Conservation (phyloP, 2,797 vertebrate species). For the Cephalopachus bancanus region DNA sequence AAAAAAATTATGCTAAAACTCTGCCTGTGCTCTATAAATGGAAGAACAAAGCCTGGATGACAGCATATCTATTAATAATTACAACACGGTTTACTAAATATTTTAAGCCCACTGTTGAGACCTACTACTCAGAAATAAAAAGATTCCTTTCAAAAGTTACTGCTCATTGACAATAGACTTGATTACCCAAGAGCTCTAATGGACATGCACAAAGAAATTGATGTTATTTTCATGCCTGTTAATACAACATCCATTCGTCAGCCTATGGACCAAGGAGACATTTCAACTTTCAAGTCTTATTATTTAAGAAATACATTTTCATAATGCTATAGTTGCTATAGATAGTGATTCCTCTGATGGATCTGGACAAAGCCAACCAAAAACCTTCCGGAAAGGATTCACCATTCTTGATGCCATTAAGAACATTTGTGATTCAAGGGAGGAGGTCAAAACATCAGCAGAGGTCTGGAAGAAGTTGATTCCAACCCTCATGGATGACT, state of each 20-base stretch:
- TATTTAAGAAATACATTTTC: background rate
- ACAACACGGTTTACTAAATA: background rate
- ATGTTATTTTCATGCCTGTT: background rate
- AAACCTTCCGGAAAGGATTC: background rate
- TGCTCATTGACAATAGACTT: background rate
- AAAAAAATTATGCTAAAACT: background rate
- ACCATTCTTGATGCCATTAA: background rate
- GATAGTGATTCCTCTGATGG: background rate
- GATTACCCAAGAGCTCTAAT: background rate
- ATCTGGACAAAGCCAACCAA: background rate
- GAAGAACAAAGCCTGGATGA: background rate
- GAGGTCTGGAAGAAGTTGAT: background rate
- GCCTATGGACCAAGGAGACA: background rate
- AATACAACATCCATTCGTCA: background rate
- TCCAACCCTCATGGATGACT: background rate
- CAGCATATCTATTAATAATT: background rate
- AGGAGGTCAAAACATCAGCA: background rate
- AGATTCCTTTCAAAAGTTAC: background rate
- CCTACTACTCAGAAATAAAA: background rate
- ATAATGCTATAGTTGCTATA: background rate
- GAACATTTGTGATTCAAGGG: background rate
- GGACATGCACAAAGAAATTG: background rate
- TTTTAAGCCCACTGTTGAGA: background rate
- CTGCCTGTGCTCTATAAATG: background rate
- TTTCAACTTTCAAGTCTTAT: background rate